phyloP scores from a whole-genome alignment of 37 sponge, comb jelly and placozoan genomes.

The Geodia barretti region DNA sequence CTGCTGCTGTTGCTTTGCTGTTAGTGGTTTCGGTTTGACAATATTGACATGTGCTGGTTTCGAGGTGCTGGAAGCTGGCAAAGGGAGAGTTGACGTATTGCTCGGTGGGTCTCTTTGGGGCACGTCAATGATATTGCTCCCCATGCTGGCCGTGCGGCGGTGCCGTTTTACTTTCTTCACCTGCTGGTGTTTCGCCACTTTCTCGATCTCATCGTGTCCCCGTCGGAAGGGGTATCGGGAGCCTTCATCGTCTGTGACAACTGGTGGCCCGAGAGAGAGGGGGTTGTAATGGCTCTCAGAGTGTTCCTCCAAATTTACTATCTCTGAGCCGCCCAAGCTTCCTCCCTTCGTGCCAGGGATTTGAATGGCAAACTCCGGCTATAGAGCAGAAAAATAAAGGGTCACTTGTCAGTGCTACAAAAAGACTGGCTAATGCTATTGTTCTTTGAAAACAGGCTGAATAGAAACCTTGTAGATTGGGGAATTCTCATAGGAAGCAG shows the following conservation, averaged over 20 bases:
- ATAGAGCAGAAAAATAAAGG: neutral
- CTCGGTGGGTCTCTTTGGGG: too few relatives aligned
- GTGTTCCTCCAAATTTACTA: slow-evolving; percentile 47
- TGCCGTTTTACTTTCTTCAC: slow-evolving; percentile 18
- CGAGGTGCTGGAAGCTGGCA: neutral
- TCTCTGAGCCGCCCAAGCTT: neutral
- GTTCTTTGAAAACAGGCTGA: too few relatives aligned
- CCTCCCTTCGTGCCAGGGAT: neutral
- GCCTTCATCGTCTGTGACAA: slow-evolving; percentile 55
- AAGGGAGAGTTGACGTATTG: neutral
- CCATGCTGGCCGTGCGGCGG: slow-evolving; percentile 51
- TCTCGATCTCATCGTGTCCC: neutral
- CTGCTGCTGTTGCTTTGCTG: neutral
- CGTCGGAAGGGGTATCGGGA: neutral
- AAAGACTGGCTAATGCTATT: too few relatives aligned
- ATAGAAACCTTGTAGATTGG: too few relatives aligned
- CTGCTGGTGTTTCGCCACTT: slow-evolving; percentile 7
- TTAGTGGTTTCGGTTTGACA: neutral
- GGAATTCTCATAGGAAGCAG: too few relatives aligned
- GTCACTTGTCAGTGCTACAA: too few relatives aligned
- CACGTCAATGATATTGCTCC: slow-evolving; percentile 17
- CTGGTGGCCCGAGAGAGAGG: slow-evolving; percentile 32
- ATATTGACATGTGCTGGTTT: neutral
- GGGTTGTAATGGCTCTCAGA: neutral
- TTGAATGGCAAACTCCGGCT: neutral